Evolutionary conservation across 2,113 vertebrate genomes (phyloP), one percentile per base, ranked within the genome.

Genomic region (Scomber scombrus): DNA sequence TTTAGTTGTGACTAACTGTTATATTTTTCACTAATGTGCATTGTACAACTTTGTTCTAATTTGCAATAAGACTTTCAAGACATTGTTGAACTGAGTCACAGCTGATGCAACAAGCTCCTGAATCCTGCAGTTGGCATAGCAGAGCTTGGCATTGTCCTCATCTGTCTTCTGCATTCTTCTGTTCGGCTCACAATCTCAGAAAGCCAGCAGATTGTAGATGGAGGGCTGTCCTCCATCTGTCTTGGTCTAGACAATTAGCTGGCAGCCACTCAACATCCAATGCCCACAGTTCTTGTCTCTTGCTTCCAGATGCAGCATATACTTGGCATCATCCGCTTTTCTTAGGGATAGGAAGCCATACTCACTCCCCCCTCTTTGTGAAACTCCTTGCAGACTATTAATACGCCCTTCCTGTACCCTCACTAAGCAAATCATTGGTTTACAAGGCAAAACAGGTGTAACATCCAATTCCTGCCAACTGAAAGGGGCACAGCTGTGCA

Each of bases 171-270:
- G 66, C 71, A 63, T 75, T 84, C 84, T 85, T 87, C 78, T 85
- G 61, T 84, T 88, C 65, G 15, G 45, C 76, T 71, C 86, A 81
- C 79, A 90, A 88, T 83, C 76, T 84, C 71, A 73, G 75, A 73
- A 80, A 89, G 67, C 70, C 80, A 81, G 84, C 83, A 92, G 88
- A 89, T 89, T 90, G 85, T 79, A 88, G 79, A 88, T 85, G 84
- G 70, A 88, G 88, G 72, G 52, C 86, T 85, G 65, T 90, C 65
- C 71, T 84, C 81, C 43, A 8, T 90, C 88, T 84, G 71, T 89
- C 77, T 67, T 80, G 60, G 83, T 90, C 68, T 26, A 83, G 60
- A 89, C 88, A 89, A 87, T 91, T 81, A 85, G 81, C 85, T 93
- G 90, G 89, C 88, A 88, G 71, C n/a, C 82, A 45, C 65, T 90